Evolutionary conservation across 2,797 vertebrate genomes (phyloP).

Genomic region (Crax fasciolata): DNA sequence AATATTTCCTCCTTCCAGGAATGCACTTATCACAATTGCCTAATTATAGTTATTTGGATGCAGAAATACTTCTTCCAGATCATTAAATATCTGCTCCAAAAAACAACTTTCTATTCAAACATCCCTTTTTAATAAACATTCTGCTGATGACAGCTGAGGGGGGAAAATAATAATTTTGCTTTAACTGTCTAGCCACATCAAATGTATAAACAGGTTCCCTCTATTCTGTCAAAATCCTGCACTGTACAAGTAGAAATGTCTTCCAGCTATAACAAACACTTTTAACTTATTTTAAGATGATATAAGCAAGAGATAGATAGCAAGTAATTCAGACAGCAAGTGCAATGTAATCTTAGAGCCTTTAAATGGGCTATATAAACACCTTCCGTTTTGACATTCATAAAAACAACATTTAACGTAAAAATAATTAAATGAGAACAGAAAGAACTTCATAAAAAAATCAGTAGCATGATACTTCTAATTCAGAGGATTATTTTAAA

Average conservation of each 20-base stretch:
- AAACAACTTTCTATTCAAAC: conserved; percentile 1
- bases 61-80: conserved; percentile 37
- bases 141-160: not conserved
- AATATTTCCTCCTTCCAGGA: not conserved
- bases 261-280: conserved; percentile 27
- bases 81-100: not conserved
- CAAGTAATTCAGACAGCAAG: conserved; percentile 12
- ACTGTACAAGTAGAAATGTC: not conserved
- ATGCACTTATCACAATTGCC: not conserved
- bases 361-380: not conserved
- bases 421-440: conserved; percentile 30
- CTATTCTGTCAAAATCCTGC: not conserved
- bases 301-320: not conserved
- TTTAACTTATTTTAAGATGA: not conserved
- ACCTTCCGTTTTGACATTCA: not conserved
- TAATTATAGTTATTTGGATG: conserved; percentile 36
- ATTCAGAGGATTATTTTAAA: not conserved
- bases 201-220: conserved; percentile 25
- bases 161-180: conserved; percentile 4
- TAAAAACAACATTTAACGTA: not conserved
- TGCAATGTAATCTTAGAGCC: not conserved
- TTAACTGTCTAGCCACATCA: not conserved
- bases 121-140: conserved; percentile 8
- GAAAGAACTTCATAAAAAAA: not conserved
- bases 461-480: not conserved